These are phyloP conservation scores for Oophaga pumilio DNA, from an alignment of 2,113 vertebrate genomes.

Conservation along the genomic window DNA sequence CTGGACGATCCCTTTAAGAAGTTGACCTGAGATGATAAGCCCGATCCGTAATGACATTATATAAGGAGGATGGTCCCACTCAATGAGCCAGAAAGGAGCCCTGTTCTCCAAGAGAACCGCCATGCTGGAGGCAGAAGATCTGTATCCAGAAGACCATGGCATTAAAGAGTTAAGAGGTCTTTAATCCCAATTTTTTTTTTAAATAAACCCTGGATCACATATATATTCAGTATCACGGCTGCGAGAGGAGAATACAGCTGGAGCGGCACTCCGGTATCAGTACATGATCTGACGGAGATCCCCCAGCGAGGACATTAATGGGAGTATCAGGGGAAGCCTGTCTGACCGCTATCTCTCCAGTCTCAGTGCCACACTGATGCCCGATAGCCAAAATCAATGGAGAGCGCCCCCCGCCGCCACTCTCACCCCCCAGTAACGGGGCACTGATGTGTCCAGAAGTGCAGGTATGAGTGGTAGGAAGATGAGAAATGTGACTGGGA, in stretches of 20 bases:
- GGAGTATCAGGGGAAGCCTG: neutral
- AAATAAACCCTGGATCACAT: no score
- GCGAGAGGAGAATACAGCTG: neutral
- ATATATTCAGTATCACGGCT: neutral
- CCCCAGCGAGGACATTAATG: neutral
- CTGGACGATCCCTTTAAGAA: no score
- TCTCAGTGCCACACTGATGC: neutral
- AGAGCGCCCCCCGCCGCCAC: neutral
- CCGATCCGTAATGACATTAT: no score
- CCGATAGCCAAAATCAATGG: conserved; percentile 13
- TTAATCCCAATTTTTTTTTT: no score
- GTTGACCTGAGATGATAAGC: no score
- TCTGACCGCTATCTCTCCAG: conserved; percentile 3
- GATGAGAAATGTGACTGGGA: neutral
- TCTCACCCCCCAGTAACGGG: neutral
- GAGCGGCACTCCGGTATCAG: neutral
- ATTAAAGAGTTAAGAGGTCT: no score
- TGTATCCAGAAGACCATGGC: no score
- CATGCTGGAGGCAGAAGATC: no score
- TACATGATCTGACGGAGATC: neutral
- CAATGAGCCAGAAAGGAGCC: no score
- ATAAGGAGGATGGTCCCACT: no score
- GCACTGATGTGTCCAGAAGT: neutral
- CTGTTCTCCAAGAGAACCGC: no score
- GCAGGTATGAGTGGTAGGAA: neutral